Base-by-base conservation (phyloP, 1,140 invertebrate genomes). In the Aphelinus atriplicis region DNA sequence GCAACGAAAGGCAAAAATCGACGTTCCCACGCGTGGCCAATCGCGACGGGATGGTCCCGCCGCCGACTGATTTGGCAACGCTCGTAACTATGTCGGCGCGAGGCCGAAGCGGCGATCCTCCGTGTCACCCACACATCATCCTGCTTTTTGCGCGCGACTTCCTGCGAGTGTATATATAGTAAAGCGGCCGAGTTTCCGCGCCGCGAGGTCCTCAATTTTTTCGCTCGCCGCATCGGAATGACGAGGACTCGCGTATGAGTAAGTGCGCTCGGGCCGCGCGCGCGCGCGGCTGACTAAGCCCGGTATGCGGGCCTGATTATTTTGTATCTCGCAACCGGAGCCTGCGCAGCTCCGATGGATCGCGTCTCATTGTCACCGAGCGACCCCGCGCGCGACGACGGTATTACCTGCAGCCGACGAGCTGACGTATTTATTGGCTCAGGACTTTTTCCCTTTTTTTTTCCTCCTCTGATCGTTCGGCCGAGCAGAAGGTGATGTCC, bases 261-360 rank as follows among this genome's bases (percentile, higher is more conserved):
- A 74, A 74, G 50, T 68, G 43, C 48, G 45, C 7, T 26, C 26
- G 26, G 9, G 51, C 55, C n/a, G 53, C 53, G 46, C 7, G 26
- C 47, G 53, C 26, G 26, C 26, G 53, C 58, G 68, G 6, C 66
- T 74, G 73, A 74, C 50, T 63, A 55, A 74, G 50, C 45, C n/a
- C 66, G 7, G 5, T 63, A 58, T 62, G 69, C 69, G 73, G 58
- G 58, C 43, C 64, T 73, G 71, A 73, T 67, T 73, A 73, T 67
- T 73, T 73, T 67, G 64, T 73, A 73, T 73, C 63, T 73, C 45
- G 4, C 7, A 57, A 43, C 26, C 58, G 26, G 55, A 56, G 67
- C 51, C 50, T 47, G n/a, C 42, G 50, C 7, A 43, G 2, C 1
- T 9, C 4, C 50, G 71, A 73, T 73, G 64, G 64, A 61, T 57